A percentile compares a stretch with the other conserved stretches of the same genome.
Evolutionary conservation across 2,113 vertebrate species (phyloP).

Genomic region (Ophthalmolycus amberensis): DNA sequence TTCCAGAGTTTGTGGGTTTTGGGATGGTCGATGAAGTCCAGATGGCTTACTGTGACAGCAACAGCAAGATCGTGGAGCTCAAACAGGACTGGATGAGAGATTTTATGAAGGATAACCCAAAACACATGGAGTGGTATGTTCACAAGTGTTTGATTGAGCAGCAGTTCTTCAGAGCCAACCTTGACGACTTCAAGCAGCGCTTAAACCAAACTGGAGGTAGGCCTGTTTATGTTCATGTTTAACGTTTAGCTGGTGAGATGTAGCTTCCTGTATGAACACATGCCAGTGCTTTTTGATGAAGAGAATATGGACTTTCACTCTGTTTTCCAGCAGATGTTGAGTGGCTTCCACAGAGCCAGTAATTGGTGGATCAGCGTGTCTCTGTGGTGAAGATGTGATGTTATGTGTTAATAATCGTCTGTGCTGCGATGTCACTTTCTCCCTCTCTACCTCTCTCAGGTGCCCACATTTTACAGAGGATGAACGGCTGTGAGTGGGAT

Average conservation of each 20-base stretch:
- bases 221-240: not conserved
- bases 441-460: no score
- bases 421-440: no score
- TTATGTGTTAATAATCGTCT: no score
- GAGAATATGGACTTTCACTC: no score
- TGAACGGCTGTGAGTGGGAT: no score
- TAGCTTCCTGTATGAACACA: no score
- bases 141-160: not conserved
- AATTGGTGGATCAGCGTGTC: no score
- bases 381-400: no score
- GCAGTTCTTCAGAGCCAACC: constrained; percentile 29
- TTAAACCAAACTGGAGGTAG: constrained; percentile 63
- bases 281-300: no score
- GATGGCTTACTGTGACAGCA: constrained; percentile 60
- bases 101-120: not conserved
- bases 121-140: constrained; percentile 29
- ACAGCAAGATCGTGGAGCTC: constrained; percentile 6
- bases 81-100: constrained; percentile 50
- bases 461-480: no score
- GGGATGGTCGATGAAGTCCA: constrained; percentile 40
- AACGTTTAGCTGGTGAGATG: not conserved
- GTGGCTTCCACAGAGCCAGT: no score
- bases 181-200: constrained; percentile 22
- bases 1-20: constrained; percentile 57
- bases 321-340: no score